Percentiles rank a stretch among this genome's conserved stretches.
Conservation (phyloP, 2,113 vertebrate species). For the Plotosus lineatus region DNA sequence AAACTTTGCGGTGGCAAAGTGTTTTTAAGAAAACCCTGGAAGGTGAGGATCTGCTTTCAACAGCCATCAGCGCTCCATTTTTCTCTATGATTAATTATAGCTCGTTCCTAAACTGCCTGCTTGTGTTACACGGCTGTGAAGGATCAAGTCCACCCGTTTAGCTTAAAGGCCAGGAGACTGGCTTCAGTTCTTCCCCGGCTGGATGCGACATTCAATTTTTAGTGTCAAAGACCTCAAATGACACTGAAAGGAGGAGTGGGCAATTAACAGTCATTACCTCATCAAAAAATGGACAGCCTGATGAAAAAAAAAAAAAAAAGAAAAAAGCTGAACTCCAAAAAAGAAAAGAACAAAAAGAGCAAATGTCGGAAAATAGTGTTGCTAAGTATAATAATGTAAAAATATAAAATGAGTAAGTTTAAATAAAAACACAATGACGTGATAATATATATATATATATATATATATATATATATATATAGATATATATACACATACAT, state of each 20-base stretch:
- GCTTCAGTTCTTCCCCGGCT: constrained; percentile 23
- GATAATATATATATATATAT: too few relatives aligned
- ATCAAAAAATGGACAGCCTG: constrained; percentile 60
- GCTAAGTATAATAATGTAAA: too few relatives aligned
- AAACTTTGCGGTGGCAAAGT: constrained; percentile 60
- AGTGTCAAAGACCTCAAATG: constrained; percentile 32
- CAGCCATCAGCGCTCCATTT: constrained; percentile 71
- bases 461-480: too few relatives aligned
- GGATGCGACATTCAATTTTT: constrained; percentile 55
- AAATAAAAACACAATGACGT: too few relatives aligned
- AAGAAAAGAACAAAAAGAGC: too few relatives aligned
- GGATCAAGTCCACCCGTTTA: constrained; percentile 59
- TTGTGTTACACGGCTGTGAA: constrained; percentile 68
- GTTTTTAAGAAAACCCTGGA: constrained; percentile 46
- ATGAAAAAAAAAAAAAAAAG: background rate
- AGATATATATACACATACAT: too few relatives aligned
- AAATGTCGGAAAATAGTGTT: too few relatives aligned
- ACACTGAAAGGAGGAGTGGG: constrained; percentile 44
- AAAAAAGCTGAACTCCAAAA: background rate
- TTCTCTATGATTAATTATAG: constrained; percentile 77
- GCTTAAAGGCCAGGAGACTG: constrained; percentile 54
- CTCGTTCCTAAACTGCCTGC: constrained; percentile 65
- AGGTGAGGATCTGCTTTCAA: constrained; percentile 68
- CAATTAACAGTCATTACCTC: constrained; percentile 71
- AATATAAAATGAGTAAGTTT: too few relatives aligned